Conservation (phyloP, 2,113 vertebrate species). For the Reinhardtius hippoglossoides region DNA sequence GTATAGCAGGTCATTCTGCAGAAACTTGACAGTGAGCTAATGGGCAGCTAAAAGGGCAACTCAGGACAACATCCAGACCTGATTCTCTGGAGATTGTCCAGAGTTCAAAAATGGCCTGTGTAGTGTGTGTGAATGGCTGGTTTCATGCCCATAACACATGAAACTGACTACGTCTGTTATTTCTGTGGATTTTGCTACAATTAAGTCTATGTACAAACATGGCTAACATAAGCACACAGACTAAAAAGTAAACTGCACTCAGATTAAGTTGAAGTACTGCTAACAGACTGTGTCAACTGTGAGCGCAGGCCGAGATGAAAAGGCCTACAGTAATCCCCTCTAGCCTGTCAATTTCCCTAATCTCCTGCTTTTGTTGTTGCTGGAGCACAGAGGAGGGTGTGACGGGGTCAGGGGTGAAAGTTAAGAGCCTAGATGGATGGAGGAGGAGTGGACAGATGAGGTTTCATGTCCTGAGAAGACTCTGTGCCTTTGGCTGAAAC, state of each 20-base stretch:
- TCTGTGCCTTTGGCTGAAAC: conserved; percentile 60
- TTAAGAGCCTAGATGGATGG: conserved; percentile 77
- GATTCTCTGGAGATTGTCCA: background rate
- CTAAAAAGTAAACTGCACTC: conserved; percentile 68
- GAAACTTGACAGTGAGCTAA: too few species aligned
- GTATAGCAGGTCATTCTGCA: too few species aligned
- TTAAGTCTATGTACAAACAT: conserved; percentile 67
- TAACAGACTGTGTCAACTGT: conserved; percentile 81
- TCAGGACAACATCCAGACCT: background rate
- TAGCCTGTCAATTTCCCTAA: conserved; percentile 80
- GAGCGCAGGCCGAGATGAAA: conserved; percentile 71
- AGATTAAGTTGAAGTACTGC: conserved; percentile 78
- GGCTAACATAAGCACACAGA: conserved; percentile 68
- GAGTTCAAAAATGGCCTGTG: background rate
- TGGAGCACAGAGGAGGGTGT: conserved; percentile 76
- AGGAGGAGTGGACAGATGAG: conserved; percentile 67
- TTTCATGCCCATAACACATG: background rate
- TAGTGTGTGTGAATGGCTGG: background rate
- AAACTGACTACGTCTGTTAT: conserved; percentile 40
- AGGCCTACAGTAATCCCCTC: conserved; percentile 79
- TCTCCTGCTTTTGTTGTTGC: conserved; percentile 79
- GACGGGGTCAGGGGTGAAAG: conserved; percentile 83
- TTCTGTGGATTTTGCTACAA: conserved; percentile 58
- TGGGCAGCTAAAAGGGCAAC: background rate
- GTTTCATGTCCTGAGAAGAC: conserved; percentile 69